Base-by-base conservation (phyloP, 2,797 vertebrate genomes). In the Sphenopsis melanotis region DNA sequence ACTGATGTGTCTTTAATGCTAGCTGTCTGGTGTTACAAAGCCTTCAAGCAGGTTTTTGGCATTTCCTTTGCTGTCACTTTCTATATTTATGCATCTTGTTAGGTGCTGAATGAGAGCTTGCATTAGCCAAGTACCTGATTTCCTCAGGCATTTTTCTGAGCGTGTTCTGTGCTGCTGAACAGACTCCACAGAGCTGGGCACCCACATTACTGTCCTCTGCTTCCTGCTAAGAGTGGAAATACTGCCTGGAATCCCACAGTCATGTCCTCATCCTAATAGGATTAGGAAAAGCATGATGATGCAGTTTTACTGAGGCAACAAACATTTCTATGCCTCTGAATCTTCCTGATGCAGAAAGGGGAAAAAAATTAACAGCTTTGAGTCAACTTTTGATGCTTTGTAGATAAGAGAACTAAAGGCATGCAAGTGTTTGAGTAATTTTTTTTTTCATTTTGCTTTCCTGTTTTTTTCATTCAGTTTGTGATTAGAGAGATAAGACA, bases 41-140 rank as follows among this genome's bases (percentile, higher is more conserved):
- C 89, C 91, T 91, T 52, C 81, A 95, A 96, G 92, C 52, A 57
- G 57, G 81, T 89, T 92, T 92, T 56, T 69, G 70, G 79, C 87
- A 66, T 75, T 90, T 90, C 63, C 69, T 91, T 88, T 49, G 63
- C 63, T 94, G 65, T 95, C 89, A 36, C 36, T 68, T 87, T 92
- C 77, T 71, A 30, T 61, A 65, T 87, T 83, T 56, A 9, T 61
- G 52, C 68, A 22, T 72, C 69, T 83, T 53, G 23, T 75, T 80
- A 89, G 47, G 85, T 19, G 18, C 61, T 66, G 59, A 37, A 21
- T 59, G 12, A 84, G 39, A 90, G 68, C 70, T 84, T n/a, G 11
- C 47, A 24, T 69, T 44, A 80, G 66, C 80, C 74, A 65, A 50
- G 64, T 34, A 53, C 41, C 53, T 68, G 6, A 20, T 92, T 87